Base-by-base conservation (phyloP, 2,888 invertebrate genomes). In the Prosopocoilus inquinatus region DNA sequence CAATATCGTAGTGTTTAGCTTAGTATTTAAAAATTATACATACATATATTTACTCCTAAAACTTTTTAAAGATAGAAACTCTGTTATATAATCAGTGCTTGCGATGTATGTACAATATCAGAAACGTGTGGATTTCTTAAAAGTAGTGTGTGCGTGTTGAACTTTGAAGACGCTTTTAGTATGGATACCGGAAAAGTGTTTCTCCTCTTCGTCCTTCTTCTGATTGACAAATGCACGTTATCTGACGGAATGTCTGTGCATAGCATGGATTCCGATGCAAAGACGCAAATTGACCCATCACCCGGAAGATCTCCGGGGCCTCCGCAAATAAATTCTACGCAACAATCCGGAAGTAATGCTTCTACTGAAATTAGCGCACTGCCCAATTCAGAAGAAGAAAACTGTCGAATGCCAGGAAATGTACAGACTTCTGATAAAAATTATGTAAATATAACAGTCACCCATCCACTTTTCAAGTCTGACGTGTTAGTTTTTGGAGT, bases 251-350 rank as follows among this genome's bases (percentile, higher is more conserved):
- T 66, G 61, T 63, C 67, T 20, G 55, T 70, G 36, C 65, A 67
- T 50, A 68, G 66, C 45, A 63, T 65, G 2, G 63, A 64, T 33
- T 61, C 66, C 46, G 76, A 75, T 47, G 75, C 75, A 53, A 71
- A 75, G 53, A 81, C 82, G 11, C 82, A 79, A 64, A 84, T 84
- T 51, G 86, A 86, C 70, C 86, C 86, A 9, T 85, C 86, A 1
- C 86, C 86, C 1, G 86, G 86, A 5, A 78, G 86, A 36, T 86
- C 86, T 1, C 86, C 86, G 9, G 85, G 85, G 38, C 85, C 85
- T 64, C 85, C 84, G 38, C 33, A 32, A 45, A 28, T 51, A 35
- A 54, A 20, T 9, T 28, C 20, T 32, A 28, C 34, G 47, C 15
- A 15, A 35, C 33, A 9, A 44, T 12, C 13, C 20, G 45, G 20